phyloP scores from a whole-genome alignment of 2,797 vertebrate genomes.

The Rhadinocentrus ornatus region DNA sequence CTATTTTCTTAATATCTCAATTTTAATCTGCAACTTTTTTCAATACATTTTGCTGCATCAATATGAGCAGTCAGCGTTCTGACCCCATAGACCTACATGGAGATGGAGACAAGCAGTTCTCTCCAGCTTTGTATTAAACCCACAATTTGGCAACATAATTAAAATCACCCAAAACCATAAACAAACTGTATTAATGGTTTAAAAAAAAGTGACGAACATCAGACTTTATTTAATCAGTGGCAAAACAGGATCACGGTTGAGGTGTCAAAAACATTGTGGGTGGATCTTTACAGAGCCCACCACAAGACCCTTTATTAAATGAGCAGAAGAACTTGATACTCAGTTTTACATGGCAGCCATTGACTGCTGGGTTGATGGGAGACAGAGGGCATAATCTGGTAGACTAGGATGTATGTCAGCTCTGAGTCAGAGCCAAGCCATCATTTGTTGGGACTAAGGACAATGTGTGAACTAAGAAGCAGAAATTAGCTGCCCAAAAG shows the following conservation, averaged over 20 bases:
- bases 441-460: constrained; percentile 26
- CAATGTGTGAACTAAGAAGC: constrained; percentile 8
- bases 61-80: too few relatives aligned
- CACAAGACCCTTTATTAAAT: background rate
- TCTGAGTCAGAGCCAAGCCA: background rate
- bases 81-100: too few relatives aligned
- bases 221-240: constrained; percentile 1
- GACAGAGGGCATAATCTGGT: constrained; percentile 2
- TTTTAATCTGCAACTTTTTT: too few relatives aligned
- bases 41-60: too few relatives aligned
- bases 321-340: background rate
- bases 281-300: background rate
- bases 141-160: too few relatives aligned
- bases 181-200: background rate
- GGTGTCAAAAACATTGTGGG: background rate
- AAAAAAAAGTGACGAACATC: constrained; percentile 9
- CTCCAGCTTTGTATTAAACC: too few relatives aligned
- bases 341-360: background rate
- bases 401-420: constrained; percentile 17
- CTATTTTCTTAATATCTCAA: too few relatives aligned
- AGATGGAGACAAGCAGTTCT: too few relatives aligned
- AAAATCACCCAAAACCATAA: background rate
- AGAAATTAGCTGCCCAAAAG: constrained; percentile 13
- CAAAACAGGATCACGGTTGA: constrained; percentile 9
- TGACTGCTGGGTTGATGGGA: constrained; percentile 7